phyloP scores from a whole-genome alignment of 2,797 vertebrate species.

The Alectoris magna region DNA sequence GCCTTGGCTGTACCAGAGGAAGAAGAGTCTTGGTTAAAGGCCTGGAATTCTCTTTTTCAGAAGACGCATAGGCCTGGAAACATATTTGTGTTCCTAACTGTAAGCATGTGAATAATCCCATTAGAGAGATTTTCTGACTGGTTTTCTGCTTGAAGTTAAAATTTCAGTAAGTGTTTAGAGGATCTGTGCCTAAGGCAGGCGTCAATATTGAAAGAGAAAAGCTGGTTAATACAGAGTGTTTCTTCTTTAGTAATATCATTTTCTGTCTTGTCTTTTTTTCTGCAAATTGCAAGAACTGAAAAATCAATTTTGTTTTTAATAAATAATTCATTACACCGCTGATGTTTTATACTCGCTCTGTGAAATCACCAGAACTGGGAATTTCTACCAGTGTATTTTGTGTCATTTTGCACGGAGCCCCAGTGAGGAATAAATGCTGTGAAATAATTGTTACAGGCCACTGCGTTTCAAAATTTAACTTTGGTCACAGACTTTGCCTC shows the following conservation, averaged over 20 bases:
- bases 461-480: constrained; percentile 17
- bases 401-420: constrained; percentile 5
- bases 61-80: not conserved
- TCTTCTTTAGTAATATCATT: not conserved
- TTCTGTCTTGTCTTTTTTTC: not conserved
- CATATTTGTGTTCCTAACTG: constrained; percentile 34
- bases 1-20: not conserved
- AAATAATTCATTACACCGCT: constrained; percentile 8
- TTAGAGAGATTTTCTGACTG: constrained; percentile 13
- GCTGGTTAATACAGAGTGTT: not conserved
- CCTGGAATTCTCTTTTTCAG: constrained; percentile 25
- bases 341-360: not conserved
- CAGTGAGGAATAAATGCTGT: not conserved
- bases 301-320: constrained; percentile 27
- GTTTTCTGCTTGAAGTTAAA: constrained; percentile 45
- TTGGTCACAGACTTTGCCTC: not conserved
- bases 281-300: constrained; percentile 7
- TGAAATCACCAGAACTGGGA: not conserved
- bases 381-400: not conserved
- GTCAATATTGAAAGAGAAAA: constrained; percentile 23
- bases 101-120: constrained; percentile 42
- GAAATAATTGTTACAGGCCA: not conserved
- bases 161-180: not conserved
- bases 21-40: not conserved
- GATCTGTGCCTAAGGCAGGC: constrained; percentile 2